Percentiles rank a stretch among this genome's conserved stretches.
These are phyloP conservation scores for Calyptommatus sinebrachiatus DNA, from an alignment of 2,113 vertebrate species.

Conservation along the genomic window DNA sequence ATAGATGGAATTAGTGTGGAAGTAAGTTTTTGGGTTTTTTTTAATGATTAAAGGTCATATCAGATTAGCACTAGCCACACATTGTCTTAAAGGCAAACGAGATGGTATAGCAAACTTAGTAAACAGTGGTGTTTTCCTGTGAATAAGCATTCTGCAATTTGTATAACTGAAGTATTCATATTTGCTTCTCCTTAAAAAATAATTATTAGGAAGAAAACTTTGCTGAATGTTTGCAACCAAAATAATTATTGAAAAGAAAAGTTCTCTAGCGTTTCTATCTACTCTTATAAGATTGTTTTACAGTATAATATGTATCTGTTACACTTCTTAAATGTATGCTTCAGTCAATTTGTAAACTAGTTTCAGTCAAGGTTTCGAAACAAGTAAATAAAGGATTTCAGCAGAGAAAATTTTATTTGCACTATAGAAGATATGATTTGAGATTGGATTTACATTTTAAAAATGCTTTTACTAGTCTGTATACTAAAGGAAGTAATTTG, in stretches of 20 bases:
- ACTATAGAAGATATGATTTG: background rate
- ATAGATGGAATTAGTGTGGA: background rate
- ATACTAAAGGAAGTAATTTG: background rate
- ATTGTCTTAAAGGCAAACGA: slow-evolving; percentile 5
- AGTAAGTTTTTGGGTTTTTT: slow-evolving; percentile 38
- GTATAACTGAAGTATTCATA: background rate
- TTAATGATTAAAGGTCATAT: slow-evolving; percentile 1
- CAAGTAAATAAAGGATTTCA: background rate
- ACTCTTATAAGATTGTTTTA: background rate
- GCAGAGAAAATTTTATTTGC: background rate
- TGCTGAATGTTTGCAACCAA: background rate
- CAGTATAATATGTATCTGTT: background rate
- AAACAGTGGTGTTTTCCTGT: background rate
- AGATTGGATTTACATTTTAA: background rate
- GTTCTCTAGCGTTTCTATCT: background rate
- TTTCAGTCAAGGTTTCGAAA: background rate
- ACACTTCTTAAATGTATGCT: background rate
- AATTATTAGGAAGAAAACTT: slow-evolving; percentile 1
- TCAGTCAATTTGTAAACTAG: background rate
- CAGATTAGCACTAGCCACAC: slow-evolving; percentile 3
- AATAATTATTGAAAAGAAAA: background rate
- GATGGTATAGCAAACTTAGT: background rate
- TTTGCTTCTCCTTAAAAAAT: background rate
- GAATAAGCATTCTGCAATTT: background rate
- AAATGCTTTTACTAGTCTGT: background rate